Conservation (phyloP, 1,140 invertebrate species). For the Dinothrombium tinctorium region DNA sequence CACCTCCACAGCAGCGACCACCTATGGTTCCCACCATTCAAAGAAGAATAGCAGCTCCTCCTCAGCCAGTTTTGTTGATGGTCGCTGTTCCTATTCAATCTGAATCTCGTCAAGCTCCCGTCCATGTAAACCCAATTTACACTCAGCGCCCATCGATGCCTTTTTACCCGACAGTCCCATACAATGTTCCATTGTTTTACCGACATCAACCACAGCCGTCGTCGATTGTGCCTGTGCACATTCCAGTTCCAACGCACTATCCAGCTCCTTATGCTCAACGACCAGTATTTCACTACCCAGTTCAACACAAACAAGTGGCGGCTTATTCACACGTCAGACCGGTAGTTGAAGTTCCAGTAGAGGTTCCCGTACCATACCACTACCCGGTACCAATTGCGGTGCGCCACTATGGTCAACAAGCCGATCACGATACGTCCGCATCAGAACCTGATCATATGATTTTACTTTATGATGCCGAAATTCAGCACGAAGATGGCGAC, state of each 20-base stretch:
- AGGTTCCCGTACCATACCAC: conserved; percentile 3
- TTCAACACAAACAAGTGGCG: neutral
- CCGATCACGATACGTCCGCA: conserved; percentile 3
- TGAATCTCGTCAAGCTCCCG: neutral
- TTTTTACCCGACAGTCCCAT: conserved; percentile 1
- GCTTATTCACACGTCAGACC: neutral
- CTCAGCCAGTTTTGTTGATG: conserved; percentile 3
- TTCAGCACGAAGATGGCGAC: conserved; percentile 3
- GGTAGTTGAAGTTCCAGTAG: conserved; percentile 3
- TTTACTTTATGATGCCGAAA: conserved; percentile 3
- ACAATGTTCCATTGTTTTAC: neutral
- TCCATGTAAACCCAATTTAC: neutral
- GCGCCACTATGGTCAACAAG: neutral
- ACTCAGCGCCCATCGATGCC: neutral
- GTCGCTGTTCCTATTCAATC: conserved; percentile 4
- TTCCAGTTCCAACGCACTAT: neutral
- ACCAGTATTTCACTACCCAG: conserved; percentile 4
- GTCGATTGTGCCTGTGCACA: conserved; percentile 4
- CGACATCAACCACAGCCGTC: neutral
- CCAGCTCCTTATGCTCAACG: neutral
- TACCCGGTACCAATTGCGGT: neutral
- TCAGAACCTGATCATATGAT: conserved; percentile 3
- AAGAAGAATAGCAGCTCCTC: neutral
- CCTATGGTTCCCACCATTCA: neutral
- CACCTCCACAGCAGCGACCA: neutral